Evolutionary conservation across 1,140 invertebrate genomes (phyloP).

Genomic region (Bombus waltoni): DNA sequence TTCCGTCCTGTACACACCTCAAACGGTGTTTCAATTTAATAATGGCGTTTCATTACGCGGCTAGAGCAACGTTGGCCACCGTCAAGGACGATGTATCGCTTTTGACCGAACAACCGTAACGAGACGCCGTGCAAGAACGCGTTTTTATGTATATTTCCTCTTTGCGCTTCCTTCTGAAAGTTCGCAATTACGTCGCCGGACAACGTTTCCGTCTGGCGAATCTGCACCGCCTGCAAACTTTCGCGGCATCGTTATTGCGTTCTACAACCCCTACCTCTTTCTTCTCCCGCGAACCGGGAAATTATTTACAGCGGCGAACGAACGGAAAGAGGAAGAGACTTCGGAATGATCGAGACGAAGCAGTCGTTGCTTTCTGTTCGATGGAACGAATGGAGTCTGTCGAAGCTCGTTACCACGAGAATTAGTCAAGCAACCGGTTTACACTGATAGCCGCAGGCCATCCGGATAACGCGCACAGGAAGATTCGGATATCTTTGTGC

Average conservation of each 20-base stretch:
- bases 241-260: neutral
- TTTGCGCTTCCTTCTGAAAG: constrained; percentile 15
- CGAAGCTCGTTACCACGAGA: neutral
- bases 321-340: neutral
- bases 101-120: constrained; percentile 43
- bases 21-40: constrained; percentile 57
- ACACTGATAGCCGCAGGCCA: neutral
- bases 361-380: neutral
- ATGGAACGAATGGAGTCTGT: neutral
- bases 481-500: neutral
- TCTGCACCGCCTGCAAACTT: neutral
- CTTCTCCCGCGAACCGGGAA: neutral
- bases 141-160: constrained; percentile 16
- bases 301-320: neutral
- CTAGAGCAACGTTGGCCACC: constrained; percentile 5
- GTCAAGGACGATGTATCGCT: constrained; percentile 32
- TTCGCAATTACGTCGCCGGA: constrained; percentile 22
- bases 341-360: neutral
- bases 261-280: neutral
- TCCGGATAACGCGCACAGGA: neutral
- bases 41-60: constrained; percentile 46
- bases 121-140: constrained; percentile 21
- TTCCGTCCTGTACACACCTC: constrained; percentile 45
- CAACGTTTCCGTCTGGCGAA: neutral
- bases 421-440: constrained; percentile 23